Evolutionary conservation across 1,140 invertebrate species (phyloP).

Genomic region (Spodoptera frugiperda): DNA sequence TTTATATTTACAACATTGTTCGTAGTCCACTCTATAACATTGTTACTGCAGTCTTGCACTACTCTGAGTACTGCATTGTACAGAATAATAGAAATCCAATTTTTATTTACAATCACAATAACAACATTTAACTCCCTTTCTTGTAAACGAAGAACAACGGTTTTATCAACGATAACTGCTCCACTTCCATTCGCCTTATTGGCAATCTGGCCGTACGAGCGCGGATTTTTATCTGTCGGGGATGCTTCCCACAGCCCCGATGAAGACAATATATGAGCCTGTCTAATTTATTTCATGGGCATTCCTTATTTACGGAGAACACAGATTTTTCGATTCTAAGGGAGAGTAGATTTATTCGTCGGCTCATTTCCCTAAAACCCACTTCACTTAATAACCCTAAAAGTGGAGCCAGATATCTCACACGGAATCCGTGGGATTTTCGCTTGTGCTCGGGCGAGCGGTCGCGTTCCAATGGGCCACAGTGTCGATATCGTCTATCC

Average conservation of each 20-base stretch:
- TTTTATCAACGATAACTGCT: slow-evolving; percentile 57
- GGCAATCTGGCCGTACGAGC: slow-evolving; percentile 67
- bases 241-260: slow-evolving; percentile 60
- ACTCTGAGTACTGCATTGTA: slow-evolving; percentile 11
- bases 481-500: slow-evolving; percentile 69
- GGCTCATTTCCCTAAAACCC: slow-evolving; percentile 81
- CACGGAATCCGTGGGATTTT: slow-evolving; percentile 79
- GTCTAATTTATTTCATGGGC: slow-evolving; percentile 72
- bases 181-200: slow-evolving; percentile 71
- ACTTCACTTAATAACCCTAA: slow-evolving; percentile 83
- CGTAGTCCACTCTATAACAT: too few species aligned
- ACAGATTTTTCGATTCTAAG: slow-evolving; percentile 65
- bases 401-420: slow-evolving; percentile 79
- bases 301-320: slow-evolving; percentile 76
- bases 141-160: slow-evolving; percentile 57
- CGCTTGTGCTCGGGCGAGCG: slow-evolving; percentile 61
- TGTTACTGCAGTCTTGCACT: too few species aligned
- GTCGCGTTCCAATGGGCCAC: slow-evolving; percentile 70
- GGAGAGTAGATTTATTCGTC: slow-evolving; percentile 70
- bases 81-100: slow-evolving; percentile 25
- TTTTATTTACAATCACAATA: slow-evolving; percentile 51
- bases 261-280: slow-evolving; percentile 74
- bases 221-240: slow-evolving; percentile 72
- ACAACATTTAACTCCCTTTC: slow-evolving; percentile 51
- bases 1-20: too few species aligned